Conservation (phyloP, 2,888 invertebrate species). For the Entomobrya proxima region DNA sequence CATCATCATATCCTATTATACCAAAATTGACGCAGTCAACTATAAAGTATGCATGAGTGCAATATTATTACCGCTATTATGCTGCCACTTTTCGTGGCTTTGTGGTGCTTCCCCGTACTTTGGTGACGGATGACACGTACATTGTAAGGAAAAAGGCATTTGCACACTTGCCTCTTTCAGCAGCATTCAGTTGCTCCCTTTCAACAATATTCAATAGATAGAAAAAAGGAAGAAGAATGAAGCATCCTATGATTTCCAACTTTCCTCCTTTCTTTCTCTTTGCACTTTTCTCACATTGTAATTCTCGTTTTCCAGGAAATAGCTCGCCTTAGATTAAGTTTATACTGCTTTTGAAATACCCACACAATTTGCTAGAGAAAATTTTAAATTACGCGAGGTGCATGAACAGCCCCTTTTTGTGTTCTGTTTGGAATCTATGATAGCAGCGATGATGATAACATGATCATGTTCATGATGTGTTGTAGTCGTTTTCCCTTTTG, state of each 20-base stretch:
- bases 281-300: too few species aligned
- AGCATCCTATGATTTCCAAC: too few species aligned
- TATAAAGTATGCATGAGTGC: slow-evolving; percentile 32
- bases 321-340: too few species aligned
- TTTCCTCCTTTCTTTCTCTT: too few species aligned
- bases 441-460: too few species aligned
- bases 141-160: neutral
- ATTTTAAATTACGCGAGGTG: too few species aligned
- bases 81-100: neutral
- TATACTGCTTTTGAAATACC: too few species aligned
- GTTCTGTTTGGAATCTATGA: slow-evolving; percentile 2
- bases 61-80: slow-evolving; percentile 35
- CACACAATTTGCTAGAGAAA: too few species aligned
- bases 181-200: too few species aligned
- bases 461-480: slow-evolving; percentile 8
- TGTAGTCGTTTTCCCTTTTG: slow-evolving; percentile 25
- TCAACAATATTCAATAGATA: too few species aligned
- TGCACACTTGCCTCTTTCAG: neutral
- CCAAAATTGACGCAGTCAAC: slow-evolving; percentile 33
- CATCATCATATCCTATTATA: slow-evolving; percentile 11
- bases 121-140: slow-evolving; percentile 6
- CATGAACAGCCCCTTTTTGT: neutral
- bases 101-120: neutral
- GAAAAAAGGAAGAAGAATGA: too few species aligned
- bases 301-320: too few species aligned